A percentile compares a stretch with the other conserved stretches of the same genome.
Conservation (phyloP, 2,797 vertebrate genomes). For the Muscicapa striata region DNA sequence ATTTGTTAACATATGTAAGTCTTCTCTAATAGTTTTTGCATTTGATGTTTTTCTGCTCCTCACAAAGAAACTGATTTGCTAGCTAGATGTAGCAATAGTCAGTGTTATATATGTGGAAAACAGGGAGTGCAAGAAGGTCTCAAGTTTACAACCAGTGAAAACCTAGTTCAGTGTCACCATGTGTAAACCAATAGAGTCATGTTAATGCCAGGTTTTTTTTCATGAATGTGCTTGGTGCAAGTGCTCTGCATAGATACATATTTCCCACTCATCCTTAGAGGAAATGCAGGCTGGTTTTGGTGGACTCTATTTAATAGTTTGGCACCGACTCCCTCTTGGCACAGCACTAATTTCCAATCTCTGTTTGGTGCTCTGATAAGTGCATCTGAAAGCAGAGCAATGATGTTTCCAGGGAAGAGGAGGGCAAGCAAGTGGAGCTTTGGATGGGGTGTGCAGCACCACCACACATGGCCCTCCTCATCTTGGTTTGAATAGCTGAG, state of each 20-base stretch:
- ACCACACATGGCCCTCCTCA: background rate
- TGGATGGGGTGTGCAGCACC: accelerated
- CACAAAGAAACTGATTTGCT: background rate
- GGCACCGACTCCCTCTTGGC: background rate
- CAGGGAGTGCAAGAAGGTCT: background rate
- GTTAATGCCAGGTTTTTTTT: background rate
- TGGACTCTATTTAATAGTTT: background rate
- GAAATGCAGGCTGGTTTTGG: background rate
- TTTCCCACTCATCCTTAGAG: background rate
- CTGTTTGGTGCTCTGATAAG: background rate
- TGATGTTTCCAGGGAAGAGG: background rate
- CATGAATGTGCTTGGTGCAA: accelerated
- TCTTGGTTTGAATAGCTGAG: background rate
- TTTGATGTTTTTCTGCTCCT: background rate
- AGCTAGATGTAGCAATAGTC: background rate
- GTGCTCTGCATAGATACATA: background rate
- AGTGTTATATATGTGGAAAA: background rate
- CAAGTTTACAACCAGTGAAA: background rate
- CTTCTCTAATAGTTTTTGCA: background rate
- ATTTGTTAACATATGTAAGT: background rate
- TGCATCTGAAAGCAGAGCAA: background rate
- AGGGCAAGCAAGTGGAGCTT: background rate
- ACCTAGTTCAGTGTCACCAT: background rate
- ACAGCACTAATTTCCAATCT: background rate
- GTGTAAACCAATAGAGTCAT: background rate